Conservation (phyloP, 2,888 invertebrate species). For the Meganola albula region DNA sequence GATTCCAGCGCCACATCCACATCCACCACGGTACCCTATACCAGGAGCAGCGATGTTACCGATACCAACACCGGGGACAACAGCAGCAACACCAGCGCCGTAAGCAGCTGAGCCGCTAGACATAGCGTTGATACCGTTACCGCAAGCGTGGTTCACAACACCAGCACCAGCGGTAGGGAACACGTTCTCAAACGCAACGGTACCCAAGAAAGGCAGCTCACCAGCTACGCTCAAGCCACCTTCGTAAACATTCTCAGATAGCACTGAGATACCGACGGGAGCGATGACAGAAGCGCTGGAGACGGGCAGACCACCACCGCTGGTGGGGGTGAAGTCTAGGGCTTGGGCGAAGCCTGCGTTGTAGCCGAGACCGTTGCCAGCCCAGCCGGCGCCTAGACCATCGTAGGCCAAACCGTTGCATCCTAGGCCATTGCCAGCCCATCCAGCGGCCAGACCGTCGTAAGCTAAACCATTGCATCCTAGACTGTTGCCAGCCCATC, state of each 20-base stretch:
- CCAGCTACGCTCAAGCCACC: slow-evolving; percentile 39
- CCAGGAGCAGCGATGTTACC: too few species aligned
- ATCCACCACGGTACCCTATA: background rate
- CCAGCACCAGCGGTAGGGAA: slow-evolving; percentile 42
- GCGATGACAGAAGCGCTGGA: slow-evolving; percentile 35
- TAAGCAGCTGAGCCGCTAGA: slow-evolving; percentile 18
- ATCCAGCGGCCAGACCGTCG: slow-evolving; percentile 6
- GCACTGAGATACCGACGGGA: slow-evolving; percentile 36
- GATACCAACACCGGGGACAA: background rate
- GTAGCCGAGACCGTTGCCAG: too few species aligned
- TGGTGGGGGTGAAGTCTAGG: slow-evolving; percentile 31
- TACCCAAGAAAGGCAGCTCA: slow-evolving; percentile 42
- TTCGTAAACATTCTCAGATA: slow-evolving; percentile 42
- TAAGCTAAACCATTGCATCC: too few species aligned
- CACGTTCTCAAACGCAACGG: slow-evolving; percentile 38
- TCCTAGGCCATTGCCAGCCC: too few species aligned
- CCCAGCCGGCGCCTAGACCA: too few species aligned
- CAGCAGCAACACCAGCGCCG: slow-evolving; percentile 3
- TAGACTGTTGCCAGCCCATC: too few species aligned
- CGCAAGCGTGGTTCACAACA: slow-evolving; percentile 40
- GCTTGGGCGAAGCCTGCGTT: slow-evolving; percentile 17
- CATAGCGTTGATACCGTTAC: slow-evolving; percentile 31
- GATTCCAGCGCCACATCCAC: slow-evolving; percentile 3
- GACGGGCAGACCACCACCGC: slow-evolving; percentile 36
- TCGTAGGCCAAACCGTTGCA: too few species aligned